These are phyloP conservation scores for Myotis yumanensis DNA, from an alignment of 2,113 vertebrate species.

Conservation along the genomic window DNA sequence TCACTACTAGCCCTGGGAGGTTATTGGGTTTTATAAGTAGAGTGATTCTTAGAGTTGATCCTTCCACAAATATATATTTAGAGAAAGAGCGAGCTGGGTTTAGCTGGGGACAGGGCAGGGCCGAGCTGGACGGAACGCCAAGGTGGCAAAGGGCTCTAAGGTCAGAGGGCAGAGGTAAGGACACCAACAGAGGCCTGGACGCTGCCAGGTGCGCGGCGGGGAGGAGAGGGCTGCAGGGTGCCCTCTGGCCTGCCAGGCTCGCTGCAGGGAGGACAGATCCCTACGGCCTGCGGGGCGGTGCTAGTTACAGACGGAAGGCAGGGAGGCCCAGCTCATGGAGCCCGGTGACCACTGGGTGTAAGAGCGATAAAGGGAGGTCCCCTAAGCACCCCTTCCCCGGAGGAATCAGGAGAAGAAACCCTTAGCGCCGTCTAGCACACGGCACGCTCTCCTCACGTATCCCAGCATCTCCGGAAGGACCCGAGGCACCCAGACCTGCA, in stretches of 20 bases:
- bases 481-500: background rate
- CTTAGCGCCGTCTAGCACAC: too few relatives aligned
- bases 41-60: background rate
- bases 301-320: background rate
- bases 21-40: background rate
- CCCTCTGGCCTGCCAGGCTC: background rate
- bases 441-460: background rate
- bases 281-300: background rate
- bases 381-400: background rate
- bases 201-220: background rate
- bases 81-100: background rate
- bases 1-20: background rate
- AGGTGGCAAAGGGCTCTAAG: background rate
- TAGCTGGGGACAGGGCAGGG: background rate
- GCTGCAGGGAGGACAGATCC: background rate
- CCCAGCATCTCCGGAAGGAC: too few relatives aligned
- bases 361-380: background rate
- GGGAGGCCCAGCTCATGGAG: background rate
- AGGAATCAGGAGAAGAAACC: background rate
- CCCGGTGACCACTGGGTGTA: background rate
- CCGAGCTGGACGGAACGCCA: background rate
- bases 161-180: slow-evolving; percentile 18
- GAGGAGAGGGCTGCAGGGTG: background rate
- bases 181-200: background rate
- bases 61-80: background rate